Evolutionary conservation across 2,888 invertebrate genomes (phyloP), one percentile per base, ranked within the genome.

Genomic region (Crepidodera aurea): DNA sequence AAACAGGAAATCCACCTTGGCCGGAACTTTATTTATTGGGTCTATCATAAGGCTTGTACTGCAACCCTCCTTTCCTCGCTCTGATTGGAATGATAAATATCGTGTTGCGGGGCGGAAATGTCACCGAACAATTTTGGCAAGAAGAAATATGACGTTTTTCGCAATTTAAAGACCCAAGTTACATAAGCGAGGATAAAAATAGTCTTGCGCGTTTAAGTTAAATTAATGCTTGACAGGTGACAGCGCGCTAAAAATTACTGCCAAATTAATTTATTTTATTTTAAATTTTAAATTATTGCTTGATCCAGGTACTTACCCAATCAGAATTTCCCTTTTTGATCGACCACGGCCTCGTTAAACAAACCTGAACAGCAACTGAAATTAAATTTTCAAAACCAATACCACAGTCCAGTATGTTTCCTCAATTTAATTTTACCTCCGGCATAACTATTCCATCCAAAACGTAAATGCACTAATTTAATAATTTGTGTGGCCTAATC

Each of bases 1-100:
- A 66, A 66, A 66, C 66, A 63, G 62, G 62, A 66, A 60, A 63
- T 58, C 66, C 51, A 66, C 66, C 63, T 66, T 66, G 66, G 63
- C 54, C 63, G 66, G 63, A 63, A 66, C 55, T 63, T 63, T 63
- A 66, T 63, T 63, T 63, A 62, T 62, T 51, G 60, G 60, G 51
- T 39, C 59, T 48, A 46, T 62, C 56, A 51, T 51, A 44, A 40
- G 6, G 16, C 54, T 27, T n/a, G 19, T 13, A n/a, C 1, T 34
- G 51, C 39, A 12, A 15, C 32, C 18, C 37, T 2, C n/a, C 6
- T 27, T 39, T 16, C 18, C 18, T 44, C 54, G 34, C 27, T 50
- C 25, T 58, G 62, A 58, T 65, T 62, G 51, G 57, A 44, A 53
- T 60, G 60, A 63, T 60, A 58, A 66, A 65, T 65, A 60, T 63